phyloP scores from a whole-genome alignment of 2,888 invertebrate species.

The Thysanoteuthis rhombus region DNA sequence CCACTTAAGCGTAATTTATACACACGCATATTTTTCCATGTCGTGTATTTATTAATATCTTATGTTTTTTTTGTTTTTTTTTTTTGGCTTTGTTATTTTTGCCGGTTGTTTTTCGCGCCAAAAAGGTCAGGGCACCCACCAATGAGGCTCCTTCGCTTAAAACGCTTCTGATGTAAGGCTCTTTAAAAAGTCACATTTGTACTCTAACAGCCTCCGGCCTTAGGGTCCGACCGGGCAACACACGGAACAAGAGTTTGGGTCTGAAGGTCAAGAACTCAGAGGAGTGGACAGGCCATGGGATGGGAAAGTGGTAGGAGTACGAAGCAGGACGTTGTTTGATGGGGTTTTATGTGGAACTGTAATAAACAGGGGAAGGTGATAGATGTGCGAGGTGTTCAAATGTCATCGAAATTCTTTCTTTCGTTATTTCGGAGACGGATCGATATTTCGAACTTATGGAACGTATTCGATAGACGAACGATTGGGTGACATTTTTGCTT shows the following conservation, averaged over 20 bases:
- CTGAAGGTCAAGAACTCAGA: not conserved
- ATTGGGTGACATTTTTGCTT: not conserved
- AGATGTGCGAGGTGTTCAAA: not conserved
- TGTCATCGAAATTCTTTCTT: not conserved
- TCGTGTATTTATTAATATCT: too few species aligned
- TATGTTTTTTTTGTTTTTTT: too few species aligned
- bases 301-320: not conserved
- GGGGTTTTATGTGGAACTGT: not conserved
- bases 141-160: not conserved
- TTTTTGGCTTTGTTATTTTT: not conserved
- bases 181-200: not conserved
- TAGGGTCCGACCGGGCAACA: not conserved
- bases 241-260: not conserved
- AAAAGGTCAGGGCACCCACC: not conserved
- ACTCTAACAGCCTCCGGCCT: not conserved
- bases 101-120: not conserved
- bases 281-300: not conserved
- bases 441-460: not conserved
- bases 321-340: not conserved
- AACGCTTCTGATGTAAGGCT: not conserved
- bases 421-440: not conserved
- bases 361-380: not conserved
- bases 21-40: not conserved
- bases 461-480: not conserved
- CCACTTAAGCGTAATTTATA: not conserved